Base-by-base conservation (phyloP, 2,888 invertebrate species). In the Brassicogethes aeneus region DNA sequence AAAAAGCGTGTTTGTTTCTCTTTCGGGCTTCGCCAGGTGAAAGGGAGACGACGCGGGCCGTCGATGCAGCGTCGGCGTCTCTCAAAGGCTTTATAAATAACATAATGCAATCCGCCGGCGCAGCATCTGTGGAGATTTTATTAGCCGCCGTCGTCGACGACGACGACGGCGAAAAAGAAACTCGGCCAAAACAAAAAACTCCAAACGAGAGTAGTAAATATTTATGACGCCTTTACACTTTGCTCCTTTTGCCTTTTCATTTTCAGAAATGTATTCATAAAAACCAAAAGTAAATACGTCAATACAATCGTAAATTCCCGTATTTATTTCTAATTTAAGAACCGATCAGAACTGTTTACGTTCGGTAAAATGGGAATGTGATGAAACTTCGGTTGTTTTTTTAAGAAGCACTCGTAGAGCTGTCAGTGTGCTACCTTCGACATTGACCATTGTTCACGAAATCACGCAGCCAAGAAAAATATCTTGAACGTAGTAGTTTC, bases 91-190 rank as follows among this genome's bases (percentile, higher is more conserved):
- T 60, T 59, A 61, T 62, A 61, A 62, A 62, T 63, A 63, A 62
- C 62, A 58, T 62, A 64, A 64, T 60, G 60, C 61, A 62, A 63
- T 65, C 64, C 57, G 58, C 57, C 53, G 55, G 57, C 59, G 56
- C 56, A 60, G 58, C 62, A 62, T 63, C 63, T 60, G 62, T 59
- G 58, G 59, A 63, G 61, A 64, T 65, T 63, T 64, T 63, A 63
- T 64, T 64, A 64, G 61, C 57, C 57, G 57, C 57, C 56, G 10
- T n/a, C n/a, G n/a, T n/a, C n/a, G n/a, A n/a, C n/a, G n/a, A n/a
- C n/a, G n/a, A n/a, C n/a, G n/a, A n/a, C n/a, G n/a, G 59, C 15
- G 15, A 34, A n/a, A 35, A 16, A 3, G 15, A n/a, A 32, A 38
- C 14, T 34, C 38, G 38, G 33, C 33, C 12, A 13, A 33, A 33